These are phyloP conservation scores for Cyanocitta stelleri DNA, from an alignment of 2,113 vertebrate genomes.

Conservation along the genomic window DNA sequence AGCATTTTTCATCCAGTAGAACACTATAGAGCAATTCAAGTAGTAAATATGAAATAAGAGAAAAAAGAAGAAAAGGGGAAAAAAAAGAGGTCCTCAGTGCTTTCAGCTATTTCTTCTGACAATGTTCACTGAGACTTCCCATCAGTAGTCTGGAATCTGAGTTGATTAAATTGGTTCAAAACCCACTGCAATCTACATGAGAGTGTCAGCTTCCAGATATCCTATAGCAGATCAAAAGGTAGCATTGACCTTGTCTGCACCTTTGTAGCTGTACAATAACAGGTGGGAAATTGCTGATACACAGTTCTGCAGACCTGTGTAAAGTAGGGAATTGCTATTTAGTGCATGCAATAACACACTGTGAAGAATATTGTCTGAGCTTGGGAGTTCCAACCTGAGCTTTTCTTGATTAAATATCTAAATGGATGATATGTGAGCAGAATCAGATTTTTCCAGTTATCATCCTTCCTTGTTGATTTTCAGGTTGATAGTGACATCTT, in stretches of 20 bases:
- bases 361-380: neutral
- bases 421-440: neutral
- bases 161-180: neutral
- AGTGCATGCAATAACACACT: neutral
- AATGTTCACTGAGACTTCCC: neutral
- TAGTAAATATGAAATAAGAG: neutral
- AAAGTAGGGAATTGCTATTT: neutral
- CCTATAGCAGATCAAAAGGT: neutral
- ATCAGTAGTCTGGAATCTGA: neutral
- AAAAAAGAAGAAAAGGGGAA: neutral
- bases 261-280: neutral
- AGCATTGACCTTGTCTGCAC: neutral
- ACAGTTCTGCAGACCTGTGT: neutral
- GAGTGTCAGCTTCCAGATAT: neutral
- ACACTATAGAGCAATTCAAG: neutral
- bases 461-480: neutral
- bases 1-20: neutral
- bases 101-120: neutral
- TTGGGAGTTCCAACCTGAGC: neutral
- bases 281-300: neutral
- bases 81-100: accelerated
- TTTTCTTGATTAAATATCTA: neutral
- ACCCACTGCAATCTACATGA: neutral
- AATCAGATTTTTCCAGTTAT: neutral
- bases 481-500: neutral